These are phyloP conservation scores for Polia nebulosa DNA, from an alignment of 2,888 invertebrate species.

Conservation along the genomic window DNA sequence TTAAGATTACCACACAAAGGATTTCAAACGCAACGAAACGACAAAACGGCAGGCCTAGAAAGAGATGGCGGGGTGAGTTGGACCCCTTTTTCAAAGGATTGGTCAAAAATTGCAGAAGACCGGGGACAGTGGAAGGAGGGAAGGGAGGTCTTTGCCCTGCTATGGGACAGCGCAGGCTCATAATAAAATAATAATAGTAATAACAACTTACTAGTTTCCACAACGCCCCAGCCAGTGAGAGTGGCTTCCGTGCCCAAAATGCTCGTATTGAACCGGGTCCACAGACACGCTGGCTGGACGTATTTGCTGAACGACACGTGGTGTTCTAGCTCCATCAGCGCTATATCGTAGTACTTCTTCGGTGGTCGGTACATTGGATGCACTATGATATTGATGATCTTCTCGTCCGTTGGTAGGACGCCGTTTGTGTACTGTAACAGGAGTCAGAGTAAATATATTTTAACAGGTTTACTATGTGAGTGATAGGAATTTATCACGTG, in stretches of 20 bases:
- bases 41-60: too few species aligned
- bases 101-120: too few species aligned
- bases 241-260: slow-evolving; percentile 68
- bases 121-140: too few species aligned
- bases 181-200: too few species aligned
- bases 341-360: slow-evolving; percentile 80
- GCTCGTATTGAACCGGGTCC: slow-evolving; percentile 65
- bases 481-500: background rate
- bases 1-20: too few species aligned
- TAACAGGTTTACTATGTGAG: background rate
- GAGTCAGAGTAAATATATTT: background rate
- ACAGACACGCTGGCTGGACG: slow-evolving; percentile 81
- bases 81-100: too few species aligned
- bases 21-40: too few species aligned
- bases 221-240: slow-evolving; percentile 81
- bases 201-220: slow-evolving; percentile 70
- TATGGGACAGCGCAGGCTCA: too few species aligned
- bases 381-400: slow-evolving; percentile 72
- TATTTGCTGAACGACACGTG: slow-evolving; percentile 68
- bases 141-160: too few species aligned
- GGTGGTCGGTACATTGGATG: slow-evolving; percentile 78
- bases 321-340: slow-evolving; percentile 75
- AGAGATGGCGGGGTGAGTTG: too few species aligned
- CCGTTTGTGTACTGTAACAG: slow-evolving; percentile 37
- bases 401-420: slow-evolving; percentile 60